Base-by-base conservation (phyloP, 2,797 vertebrate species). In the Sebastes kiyomatsui region DNA sequence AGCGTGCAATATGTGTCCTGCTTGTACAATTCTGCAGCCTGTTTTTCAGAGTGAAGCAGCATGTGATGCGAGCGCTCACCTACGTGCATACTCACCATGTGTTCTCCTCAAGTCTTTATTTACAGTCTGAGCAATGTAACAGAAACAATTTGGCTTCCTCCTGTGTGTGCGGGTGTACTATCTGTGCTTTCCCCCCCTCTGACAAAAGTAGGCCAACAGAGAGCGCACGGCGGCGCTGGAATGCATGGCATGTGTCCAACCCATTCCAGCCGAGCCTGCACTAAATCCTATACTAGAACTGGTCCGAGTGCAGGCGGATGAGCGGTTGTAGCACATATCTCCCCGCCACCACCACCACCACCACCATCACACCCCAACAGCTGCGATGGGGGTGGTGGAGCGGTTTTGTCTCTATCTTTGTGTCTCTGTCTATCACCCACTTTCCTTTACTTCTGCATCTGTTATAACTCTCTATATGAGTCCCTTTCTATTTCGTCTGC, bases 211-310 rank as follows among this genome's bases (percentile, higher is more conserved):
- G 83, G 85, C 80, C 88, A 92, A 67, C 62, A 22, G 65, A 73
- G 77, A 84, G 52, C 54, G 1, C 22, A 72, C 73, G 16, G 76
- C 38, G 22, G 71, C 60, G 54, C 79, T 82, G 91, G 90, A 94
- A 94, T 94, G 89, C n/a, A 0, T 88, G 91, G 91, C 81, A 79
- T 3, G 9, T 61, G 25, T 88, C 87, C 88, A 91, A 82, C 65
- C 72, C 76, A 91, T 91, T 90, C 82, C 85, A 85, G 82, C 82
- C 32, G 2, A 85, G 87, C 61, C 79, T 61, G 60, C 46, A 7
- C 75, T 77, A 73, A 84, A 85, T 84, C 78, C 85, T 59, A 16
- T 16, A 42, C 79, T 23, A 60, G 75, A 87, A 83, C 61, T 69
- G 20, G 27, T 72, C 61, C n/a, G 16, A 83, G 82, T 55, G 67